Evolutionary conservation across 2,797 vertebrate species (phyloP), one percentile per base, ranked within the genome.

Genomic region (Hydrocynus forskahlii): DNA sequence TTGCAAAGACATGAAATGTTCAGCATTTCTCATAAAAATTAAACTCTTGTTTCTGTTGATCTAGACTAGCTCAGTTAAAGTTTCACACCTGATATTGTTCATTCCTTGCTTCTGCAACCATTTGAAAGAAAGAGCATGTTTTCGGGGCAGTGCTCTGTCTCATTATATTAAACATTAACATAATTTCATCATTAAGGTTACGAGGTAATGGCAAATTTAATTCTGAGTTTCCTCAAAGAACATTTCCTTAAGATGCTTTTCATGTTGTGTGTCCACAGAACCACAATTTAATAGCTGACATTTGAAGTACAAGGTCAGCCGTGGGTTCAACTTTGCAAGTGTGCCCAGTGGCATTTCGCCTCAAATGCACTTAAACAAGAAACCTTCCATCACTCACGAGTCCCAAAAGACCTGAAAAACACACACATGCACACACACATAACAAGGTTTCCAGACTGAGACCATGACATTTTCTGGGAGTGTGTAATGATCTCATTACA

Each of bases 121-220:
- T 25, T 13, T 25, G 7, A 60, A 23, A 25, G 8, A 43, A 79
- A 68, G 7, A 29, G n/a, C 14, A 17, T 50, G 40, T 16, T 69
- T 69, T 50, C 17, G 48, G 40, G 43, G 54, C 52, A 21, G 1
- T 35, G 54, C 74, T 55, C 60, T 0, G 17, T 38, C 66, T 73
- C 16, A 81, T 77, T 74, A 67, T 83, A 80, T 80, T 68, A 35
- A 81, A 57, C 48, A 75, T 69, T 64, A 16, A 66, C 83, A 81
- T 79, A 86, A 79, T 81, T 79, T 66, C 7, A 19, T 84, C 72
- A 72, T 86, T 57, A 66, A 82, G 80, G 78, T 80, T 81, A 29
- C 55, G 62, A 81, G 70, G 75, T 81, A 79, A 82, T 81, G 75
- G 43, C 57, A 9, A n/a, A n/a, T n/a, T 59, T 76, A 59, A 72